Evolutionary conservation across 2,888 invertebrate species (phyloP).

Genomic region (Eurytoma californica): DNA sequence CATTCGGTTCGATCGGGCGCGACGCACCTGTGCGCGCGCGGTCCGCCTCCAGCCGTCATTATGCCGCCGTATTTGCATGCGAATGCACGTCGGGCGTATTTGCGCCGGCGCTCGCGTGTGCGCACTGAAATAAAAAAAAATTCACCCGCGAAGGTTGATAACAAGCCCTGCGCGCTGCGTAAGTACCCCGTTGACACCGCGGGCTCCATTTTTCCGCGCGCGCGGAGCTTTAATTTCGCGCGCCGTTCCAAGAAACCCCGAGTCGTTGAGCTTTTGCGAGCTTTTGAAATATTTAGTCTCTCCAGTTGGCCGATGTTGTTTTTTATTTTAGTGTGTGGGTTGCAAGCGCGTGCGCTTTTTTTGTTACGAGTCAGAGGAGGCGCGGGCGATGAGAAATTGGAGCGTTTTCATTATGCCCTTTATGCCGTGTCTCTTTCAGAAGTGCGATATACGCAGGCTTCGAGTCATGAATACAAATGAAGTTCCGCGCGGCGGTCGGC

Average conservation of each 20-base stretch:
- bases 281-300: slow-evolving; percentile 46
- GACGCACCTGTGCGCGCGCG: neutral
- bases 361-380: neutral
- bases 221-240: slow-evolving; percentile 41
- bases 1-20: slow-evolving; percentile 29
- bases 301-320: neutral
- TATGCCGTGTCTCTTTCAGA: slow-evolving; percentile 13
- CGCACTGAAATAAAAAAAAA: slow-evolving; percentile 17
- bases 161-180: neutral
- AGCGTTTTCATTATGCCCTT: slow-evolving; percentile 36
- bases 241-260: slow-evolving; percentile 39
- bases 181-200: slow-evolving; percentile 36
- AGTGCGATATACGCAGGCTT: slow-evolving; percentile 1
- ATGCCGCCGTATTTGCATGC: slow-evolving; percentile 47
- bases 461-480: slow-evolving; percentile 47
- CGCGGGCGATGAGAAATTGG: neutral
- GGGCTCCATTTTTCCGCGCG: neutral
- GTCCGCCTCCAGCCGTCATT: neutral
- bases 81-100: slow-evolving; percentile 16
- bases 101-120: slow-evolving; percentile 3
- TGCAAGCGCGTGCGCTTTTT: neutral
- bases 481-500: neutral
- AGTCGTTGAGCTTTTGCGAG: slow-evolving; percentile 24
- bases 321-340: neutral
- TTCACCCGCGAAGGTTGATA: neutral